Percentiles rank a stretch among this genome's conserved stretches.
Conservation (phyloP, 2,113 vertebrate genomes). For the Scalopus aquaticus region DNA sequence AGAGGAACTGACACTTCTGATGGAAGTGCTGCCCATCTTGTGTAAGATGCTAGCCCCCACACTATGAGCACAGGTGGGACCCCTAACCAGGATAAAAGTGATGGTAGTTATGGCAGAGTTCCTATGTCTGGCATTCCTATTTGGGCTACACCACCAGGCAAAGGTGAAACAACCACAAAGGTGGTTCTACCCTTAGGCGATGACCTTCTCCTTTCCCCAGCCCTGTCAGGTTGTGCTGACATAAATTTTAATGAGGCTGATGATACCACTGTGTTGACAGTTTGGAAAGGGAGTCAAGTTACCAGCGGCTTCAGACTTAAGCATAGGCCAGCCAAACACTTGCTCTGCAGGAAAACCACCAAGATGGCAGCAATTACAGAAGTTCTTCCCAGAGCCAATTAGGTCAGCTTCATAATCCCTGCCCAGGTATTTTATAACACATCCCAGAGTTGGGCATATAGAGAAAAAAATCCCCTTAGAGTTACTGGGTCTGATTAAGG, state of each 20-base stretch:
- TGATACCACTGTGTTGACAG: slow-evolving; percentile 56
- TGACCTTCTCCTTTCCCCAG: slow-evolving; percentile 43
- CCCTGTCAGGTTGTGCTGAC: slow-evolving; percentile 39
- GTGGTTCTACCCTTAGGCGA: background rate
- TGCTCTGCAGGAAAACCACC: slow-evolving; percentile 20
- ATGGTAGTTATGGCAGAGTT: background rate
- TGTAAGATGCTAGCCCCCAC: background rate
- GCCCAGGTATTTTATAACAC: background rate
- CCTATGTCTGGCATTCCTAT: background rate
- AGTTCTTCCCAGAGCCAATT: slow-evolving; percentile 15
- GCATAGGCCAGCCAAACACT: slow-evolving; percentile 15
- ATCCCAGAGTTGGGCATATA: background rate
- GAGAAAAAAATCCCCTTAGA: background rate
- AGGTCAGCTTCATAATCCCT: background rate
- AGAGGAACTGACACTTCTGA: background rate
- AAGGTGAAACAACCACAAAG: background rate
- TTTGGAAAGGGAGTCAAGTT: slow-evolving; percentile 59
- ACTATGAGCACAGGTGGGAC: no score
- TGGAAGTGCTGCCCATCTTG: background rate
- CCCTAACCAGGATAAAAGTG: no score
- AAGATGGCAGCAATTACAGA: slow-evolving; percentile 11
- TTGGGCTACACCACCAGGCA: background rate
- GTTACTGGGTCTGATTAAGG: background rate
- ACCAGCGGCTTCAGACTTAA: slow-evolving; percentile 15
- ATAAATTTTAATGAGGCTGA: slow-evolving; percentile 60